Evolutionary conservation across 2,113 vertebrate genomes (phyloP).

Genomic region (Cheilinus undulatus): DNA sequence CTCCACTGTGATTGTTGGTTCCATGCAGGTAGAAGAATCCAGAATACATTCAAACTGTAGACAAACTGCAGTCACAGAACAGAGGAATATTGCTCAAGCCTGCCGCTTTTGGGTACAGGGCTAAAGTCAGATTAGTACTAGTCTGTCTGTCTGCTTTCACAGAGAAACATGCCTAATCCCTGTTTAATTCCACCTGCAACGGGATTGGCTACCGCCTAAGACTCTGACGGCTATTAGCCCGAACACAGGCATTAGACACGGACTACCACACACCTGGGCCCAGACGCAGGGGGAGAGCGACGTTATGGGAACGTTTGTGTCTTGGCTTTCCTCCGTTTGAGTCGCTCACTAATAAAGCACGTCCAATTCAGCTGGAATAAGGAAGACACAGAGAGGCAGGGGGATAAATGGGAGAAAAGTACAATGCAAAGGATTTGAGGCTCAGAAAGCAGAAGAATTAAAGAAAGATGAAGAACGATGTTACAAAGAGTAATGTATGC

Average conservation of each 20-base stretch:
- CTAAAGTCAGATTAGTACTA: conserved; percentile 75
- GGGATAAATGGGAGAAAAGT: conserved; percentile 11
- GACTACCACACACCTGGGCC: conserved; percentile 63
- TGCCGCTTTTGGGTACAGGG: conserved; percentile 54
- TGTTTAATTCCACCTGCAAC: conserved; percentile 70
- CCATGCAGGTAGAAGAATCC: too few relatives aligned
- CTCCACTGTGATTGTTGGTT: too few relatives aligned
- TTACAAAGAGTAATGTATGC: neutral
- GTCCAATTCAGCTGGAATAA: conserved; percentile 13
- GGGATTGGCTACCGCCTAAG: conserved; percentile 65
- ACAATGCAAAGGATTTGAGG: conserved; percentile 15
- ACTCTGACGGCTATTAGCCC: conserved; percentile 51
- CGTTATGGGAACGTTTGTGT: conserved; percentile 11
- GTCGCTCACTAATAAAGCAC: conserved; percentile 8
- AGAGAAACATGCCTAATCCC: conserved; percentile 70
- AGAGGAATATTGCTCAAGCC: conserved; percentile 58
- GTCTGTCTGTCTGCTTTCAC: conserved; percentile 75
- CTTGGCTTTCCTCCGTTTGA: conserved; percentile 5
- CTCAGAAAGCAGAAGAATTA: neutral
- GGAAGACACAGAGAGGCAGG: conserved; percentile 2
- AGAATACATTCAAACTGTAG: conserved; percentile 18
- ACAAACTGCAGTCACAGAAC: conserved; percentile 45
- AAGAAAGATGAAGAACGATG: neutral
- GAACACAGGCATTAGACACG: conserved; percentile 45
- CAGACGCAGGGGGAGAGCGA: conserved; percentile 5